Evolutionary conservation across 2,113 vertebrate species (phyloP), one percentile per base, ranked within the genome.

Genomic region (Actenoides hombroni): DNA sequence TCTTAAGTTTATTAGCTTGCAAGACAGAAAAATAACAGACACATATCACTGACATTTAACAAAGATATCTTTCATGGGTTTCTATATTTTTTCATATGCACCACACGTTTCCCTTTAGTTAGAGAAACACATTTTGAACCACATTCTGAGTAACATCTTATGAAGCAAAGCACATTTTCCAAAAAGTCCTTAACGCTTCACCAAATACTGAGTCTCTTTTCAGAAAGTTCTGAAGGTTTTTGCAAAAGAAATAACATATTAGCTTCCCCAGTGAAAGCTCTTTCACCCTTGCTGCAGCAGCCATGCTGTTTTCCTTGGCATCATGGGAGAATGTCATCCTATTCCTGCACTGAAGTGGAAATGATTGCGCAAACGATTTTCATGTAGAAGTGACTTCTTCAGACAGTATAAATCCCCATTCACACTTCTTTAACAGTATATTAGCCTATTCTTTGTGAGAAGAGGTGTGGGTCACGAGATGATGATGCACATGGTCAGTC

Each of bases 1-100:
- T 91, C 94, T 95, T 95, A 60, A 82, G 75, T 97, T 97, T 98
- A 98, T 97, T 95, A 97, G 96, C 33, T 83, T 91, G 51, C 48
- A 92, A 93, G 87, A 90, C 94, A 97, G 88, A 97, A 97, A 87
- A 97, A 91, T 95, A 98, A 96, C 95, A 97, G 96, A 77, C 83
- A 74, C 88, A 78, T 94, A 89, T 95, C 97, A 91, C 74, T 94
- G 93, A 86, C 84, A 89, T 96, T 96, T 96, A 96, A 97, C 95
- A 97, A 98, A 97, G 94, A 75, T 95, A 92, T 92, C 94, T 86
- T 97, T 97, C 96, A 97, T 76, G 75, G 26, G 64, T 94, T 96
- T 96, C 64, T 89, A 40, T 71, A 75, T 76, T 88, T 96, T 94
- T 95, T 88, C 70, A 74, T 42, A 95, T 81, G 93, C 83, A 92